phyloP scores from a whole-genome alignment of 2,113 vertebrate species.

The Synchiropus splendidus region DNA sequence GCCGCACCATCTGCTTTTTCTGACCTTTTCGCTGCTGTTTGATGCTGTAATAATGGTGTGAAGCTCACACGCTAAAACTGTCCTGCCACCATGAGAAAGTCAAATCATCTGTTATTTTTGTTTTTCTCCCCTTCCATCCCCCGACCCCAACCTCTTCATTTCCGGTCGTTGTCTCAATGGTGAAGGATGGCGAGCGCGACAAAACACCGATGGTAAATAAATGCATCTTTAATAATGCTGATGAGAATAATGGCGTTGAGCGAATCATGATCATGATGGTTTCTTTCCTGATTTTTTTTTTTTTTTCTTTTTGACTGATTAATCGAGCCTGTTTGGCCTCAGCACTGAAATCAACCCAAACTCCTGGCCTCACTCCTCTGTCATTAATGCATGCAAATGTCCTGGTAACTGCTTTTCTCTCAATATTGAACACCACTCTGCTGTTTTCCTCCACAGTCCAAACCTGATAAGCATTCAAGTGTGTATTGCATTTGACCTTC shows the following conservation, averaged over 20 bases:
- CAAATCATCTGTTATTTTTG: slow-evolving; percentile 43
- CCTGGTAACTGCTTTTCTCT: slow-evolving; percentile 8
- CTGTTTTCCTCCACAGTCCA: too few species aligned
- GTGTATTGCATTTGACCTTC: too few species aligned
- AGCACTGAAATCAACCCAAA: slow-evolving; percentile 17
- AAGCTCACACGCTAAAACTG: too few species aligned
- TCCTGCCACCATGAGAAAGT: slow-evolving; percentile 24
- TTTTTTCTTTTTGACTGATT: too few species aligned
- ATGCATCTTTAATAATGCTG: slow-evolving; percentile 40
- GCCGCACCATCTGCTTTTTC: too few species aligned
- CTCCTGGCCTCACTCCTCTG: slow-evolving; percentile 32
- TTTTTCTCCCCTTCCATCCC: slow-evolving; percentile 44
- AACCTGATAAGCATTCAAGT: too few species aligned
- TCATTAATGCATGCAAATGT: slow-evolving; percentile 46
- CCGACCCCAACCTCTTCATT: slow-evolving; percentile 27
- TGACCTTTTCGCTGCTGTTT: too few species aligned
- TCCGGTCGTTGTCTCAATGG: slow-evolving; percentile 60
- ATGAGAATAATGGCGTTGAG: slow-evolving; percentile 5
- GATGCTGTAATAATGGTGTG: too few species aligned
- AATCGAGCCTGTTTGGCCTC: slow-evolving; percentile 19
- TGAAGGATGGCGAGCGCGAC: slow-evolving; percentile 74
- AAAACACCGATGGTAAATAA: slow-evolving; percentile 76
- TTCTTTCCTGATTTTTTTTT: slow-evolving; percentile 29
- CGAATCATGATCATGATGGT: slow-evolving; percentile 12
- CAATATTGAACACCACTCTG: too few species aligned